A percentile compares a stretch with the other conserved stretches of the same genome.
Evolutionary conservation across 2,888 invertebrate species (phyloP).

Genomic region (Brachyptera risi): DNA sequence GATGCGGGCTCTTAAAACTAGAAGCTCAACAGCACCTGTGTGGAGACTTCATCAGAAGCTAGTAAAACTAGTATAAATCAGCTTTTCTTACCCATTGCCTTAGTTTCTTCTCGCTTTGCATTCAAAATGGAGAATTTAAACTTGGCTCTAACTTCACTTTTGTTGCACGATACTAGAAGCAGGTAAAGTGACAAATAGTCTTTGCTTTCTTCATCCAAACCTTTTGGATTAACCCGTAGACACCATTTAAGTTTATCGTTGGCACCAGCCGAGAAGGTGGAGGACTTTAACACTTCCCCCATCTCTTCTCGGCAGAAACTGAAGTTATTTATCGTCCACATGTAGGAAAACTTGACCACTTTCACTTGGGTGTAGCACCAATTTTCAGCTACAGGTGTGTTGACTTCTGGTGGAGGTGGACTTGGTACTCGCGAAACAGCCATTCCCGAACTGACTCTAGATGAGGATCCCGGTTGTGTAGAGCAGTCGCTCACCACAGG

Average conservation of each 20-base stretch:
- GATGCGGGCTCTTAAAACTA: too few species aligned
- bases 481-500: slow-evolving; percentile 15
- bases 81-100: slow-evolving; percentile 90
- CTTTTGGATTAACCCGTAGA: slow-evolving; percentile 99
- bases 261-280: slow-evolving; percentile 98
- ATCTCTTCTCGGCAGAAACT: slow-evolving; percentile 99
- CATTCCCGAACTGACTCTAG: slow-evolving; percentile 56
- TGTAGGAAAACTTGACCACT: slow-evolving; percentile 99
- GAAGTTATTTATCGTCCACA: slow-evolving; percentile 99
- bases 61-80: too few species aligned
- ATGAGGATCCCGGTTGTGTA: background rate
- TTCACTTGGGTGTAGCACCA: slow-evolving; percentile 99
- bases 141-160: slow-evolving; percentile 99
- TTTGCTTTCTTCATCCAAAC: slow-evolving; percentile 99
- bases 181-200: slow-evolving; percentile 99
- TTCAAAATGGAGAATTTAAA: slow-evolving; percentile 99
- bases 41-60: too few species aligned
- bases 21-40: too few species aligned
- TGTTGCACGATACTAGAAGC: slow-evolving; percentile 98
- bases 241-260: slow-evolving; percentile 99
- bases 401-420: slow-evolving; percentile 91
- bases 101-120: slow-evolving; percentile 99
- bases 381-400: slow-evolving; percentile 98
- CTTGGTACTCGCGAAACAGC: slow-evolving; percentile 96
- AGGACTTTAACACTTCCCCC: slow-evolving; percentile 99